These are phyloP conservation scores for Prochilodus magdalenae DNA, from an alignment of 2,113 vertebrate genomes.

Conservation along the genomic window DNA sequence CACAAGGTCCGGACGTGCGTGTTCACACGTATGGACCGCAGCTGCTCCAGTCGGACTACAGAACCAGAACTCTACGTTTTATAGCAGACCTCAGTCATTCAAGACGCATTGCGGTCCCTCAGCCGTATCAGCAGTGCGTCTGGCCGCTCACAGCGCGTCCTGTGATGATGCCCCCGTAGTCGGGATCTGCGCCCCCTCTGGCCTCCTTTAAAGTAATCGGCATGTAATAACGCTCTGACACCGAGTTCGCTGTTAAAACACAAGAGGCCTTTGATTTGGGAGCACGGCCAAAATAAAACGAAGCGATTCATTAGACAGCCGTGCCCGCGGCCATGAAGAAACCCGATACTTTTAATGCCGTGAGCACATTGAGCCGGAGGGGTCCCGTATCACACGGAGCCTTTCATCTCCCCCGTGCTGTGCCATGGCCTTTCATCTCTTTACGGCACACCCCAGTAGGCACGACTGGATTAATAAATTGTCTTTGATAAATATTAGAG, in stretches of 20 bases:
- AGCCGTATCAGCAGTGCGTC: not conserved
- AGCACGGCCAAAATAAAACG: conserved; percentile 26
- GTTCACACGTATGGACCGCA: too few relatives aligned
- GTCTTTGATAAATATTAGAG: too few relatives aligned
- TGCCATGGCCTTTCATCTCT: too few relatives aligned
- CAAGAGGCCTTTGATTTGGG: conserved; percentile 51
- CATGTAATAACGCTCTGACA: conserved; percentile 45
- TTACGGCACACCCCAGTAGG: too few relatives aligned
- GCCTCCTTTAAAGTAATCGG: conserved; percentile 44
- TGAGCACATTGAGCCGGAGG: conserved; percentile 26
- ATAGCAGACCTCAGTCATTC: not conserved
- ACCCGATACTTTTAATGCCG: conserved; percentile 43
- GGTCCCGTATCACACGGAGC: conserved; percentile 31
- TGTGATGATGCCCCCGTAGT: conserved; percentile 1
- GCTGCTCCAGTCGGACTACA: too few relatives aligned
- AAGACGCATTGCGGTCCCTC: not conserved
- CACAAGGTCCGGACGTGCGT: too few relatives aligned
- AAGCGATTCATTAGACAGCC: conserved; percentile 40
- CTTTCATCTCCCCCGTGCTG: too few relatives aligned
- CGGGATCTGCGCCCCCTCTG: conserved; percentile 16
- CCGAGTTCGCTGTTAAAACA: conserved; percentile 52
- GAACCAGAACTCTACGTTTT: too few relatives aligned
- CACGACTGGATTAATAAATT: too few relatives aligned
- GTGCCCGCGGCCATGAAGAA: not conserved
- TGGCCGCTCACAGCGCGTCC: not conserved